Evolutionary conservation across 2,888 invertebrate genomes (phyloP).

Genomic region (Myopa tessellatipennis): DNA sequence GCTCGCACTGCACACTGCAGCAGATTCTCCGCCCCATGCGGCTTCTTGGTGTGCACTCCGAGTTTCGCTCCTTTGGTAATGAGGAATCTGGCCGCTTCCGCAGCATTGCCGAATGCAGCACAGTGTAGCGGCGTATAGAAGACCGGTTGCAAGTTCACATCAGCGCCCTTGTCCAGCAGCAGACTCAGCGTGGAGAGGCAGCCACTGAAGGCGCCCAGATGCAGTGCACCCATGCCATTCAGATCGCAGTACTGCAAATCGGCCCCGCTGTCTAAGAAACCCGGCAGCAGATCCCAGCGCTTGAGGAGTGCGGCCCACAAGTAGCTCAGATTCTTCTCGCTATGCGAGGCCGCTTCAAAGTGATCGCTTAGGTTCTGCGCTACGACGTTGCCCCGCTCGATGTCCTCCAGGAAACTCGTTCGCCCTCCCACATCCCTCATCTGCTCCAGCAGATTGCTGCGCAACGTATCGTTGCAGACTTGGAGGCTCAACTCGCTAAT

Average conservation of each 20-base stretch:
- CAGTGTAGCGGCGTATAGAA: slow-evolving; percentile 88
- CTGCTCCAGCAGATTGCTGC: slow-evolving; percentile 79
- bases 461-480: slow-evolving; percentile 79
- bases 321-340: slow-evolving; percentile 78
- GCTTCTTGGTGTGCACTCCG: slow-evolving; percentile 74
- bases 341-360: slow-evolving; percentile 72
- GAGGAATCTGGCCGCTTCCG: slow-evolving; percentile 82
- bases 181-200: slow-evolving; percentile 77
- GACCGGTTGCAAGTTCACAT: slow-evolving; percentile 77
- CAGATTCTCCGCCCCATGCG: slow-evolving; percentile 79
- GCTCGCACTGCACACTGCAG: slow-evolving; percentile 88
- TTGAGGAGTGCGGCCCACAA: slow-evolving; percentile 82
- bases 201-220: slow-evolving; percentile 83
- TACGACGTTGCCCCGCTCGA: slow-evolving; percentile 76
- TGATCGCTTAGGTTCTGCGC: slow-evolving; percentile 71
- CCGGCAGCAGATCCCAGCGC: slow-evolving; percentile 75
- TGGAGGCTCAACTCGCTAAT: slow-evolving; percentile 74
- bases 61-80: slow-evolving; percentile 79
- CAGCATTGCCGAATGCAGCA: slow-evolving; percentile 88
- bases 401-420: slow-evolving; percentile 77
- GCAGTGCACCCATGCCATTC: slow-evolving; percentile 79
- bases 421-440: slow-evolving; percentile 78
- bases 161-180: slow-evolving; percentile 76
- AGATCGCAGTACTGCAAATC: slow-evolving; percentile 79
- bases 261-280: slow-evolving; percentile 75